phyloP scores from a whole-genome alignment of 2,888 invertebrate species.

The Nasonovia ribisnigri region DNA sequence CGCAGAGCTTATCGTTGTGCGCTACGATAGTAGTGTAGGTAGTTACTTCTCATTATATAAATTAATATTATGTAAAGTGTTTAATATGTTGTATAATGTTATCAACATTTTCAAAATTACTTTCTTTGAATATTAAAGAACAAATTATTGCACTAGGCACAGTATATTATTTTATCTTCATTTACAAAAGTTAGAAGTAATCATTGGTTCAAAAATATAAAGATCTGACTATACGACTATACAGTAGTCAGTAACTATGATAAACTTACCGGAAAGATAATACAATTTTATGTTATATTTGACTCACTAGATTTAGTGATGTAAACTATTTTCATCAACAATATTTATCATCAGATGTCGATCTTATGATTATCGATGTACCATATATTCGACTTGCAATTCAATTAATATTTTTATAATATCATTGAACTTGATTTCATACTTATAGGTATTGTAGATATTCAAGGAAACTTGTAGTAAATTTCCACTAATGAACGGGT shows the following conservation, averaged over 20 bases:
- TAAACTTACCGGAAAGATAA: background rate
- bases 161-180: background rate
- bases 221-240: background rate
- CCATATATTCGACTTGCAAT: background rate
- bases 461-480: background rate
- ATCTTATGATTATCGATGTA: background rate
- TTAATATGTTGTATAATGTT: background rate
- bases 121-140: background rate
- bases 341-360: background rate
- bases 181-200: background rate
- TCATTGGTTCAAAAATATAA: background rate
- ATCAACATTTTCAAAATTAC: background rate
- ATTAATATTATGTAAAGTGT: background rate
- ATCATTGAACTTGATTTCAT: background rate
- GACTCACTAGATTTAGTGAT: background rate
- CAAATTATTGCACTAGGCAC: background rate
- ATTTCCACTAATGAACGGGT: background rate
- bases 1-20: constrained; percentile 1
- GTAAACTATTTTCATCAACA: background rate
- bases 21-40: background rate
- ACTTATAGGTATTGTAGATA: background rate
- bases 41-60: background rate
- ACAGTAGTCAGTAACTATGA: background rate
- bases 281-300: background rate
- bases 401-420: background rate